Evolutionary conservation across 2,888 invertebrate species (phyloP), one percentile per base, ranked within the genome.

Genomic region (Tinea pellionella): DNA sequence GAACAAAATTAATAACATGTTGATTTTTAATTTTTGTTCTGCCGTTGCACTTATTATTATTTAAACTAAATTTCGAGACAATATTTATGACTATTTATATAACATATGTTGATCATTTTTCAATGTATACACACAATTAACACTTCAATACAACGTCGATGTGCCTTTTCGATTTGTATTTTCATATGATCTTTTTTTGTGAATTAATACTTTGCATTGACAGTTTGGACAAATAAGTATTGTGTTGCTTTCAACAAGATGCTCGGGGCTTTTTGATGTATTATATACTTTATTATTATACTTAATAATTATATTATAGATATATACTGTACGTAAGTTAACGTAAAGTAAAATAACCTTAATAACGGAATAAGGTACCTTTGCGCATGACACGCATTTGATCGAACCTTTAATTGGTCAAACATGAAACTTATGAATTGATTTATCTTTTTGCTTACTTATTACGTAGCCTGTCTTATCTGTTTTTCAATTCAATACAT

Each of bases 61-160:
- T 87, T 86, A 86, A 86, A 84, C 85, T 84, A 83, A 83, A 84
- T 83, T 82, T 81, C 78, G 79, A 80, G 74, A 63, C 70, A 74
- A 83, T 85, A 86, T 86, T 87, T 87, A 86, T 86, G 78, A 81
- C 78, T 87, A 86, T 86, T 87, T 86, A 86, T 85, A 86, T 86
- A 86, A 85, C 83, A 79, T 86, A 87, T 86, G 86, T 80, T 83
- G 83, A 84, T 81, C 84, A 86, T 87, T 86, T 84, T 82, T 87
- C 86, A 86, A 85, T 85, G 86, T 84, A 78, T 81, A 81, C 75
- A 81, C 75, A 81, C 81, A 83, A 87, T 87, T 87, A 87, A 86
- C 87, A 87, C 87, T 87, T 85, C 83, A 85, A 85, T 84, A 80
- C 76, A 73, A 69, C 73, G 78, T 80, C 73, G 81, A 74, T 59